Percentiles rank a stretch among this genome's conserved stretches.
phyloP scores from a whole-genome alignment of 2,797 vertebrate species.

The Myotis findleyi region DNA sequence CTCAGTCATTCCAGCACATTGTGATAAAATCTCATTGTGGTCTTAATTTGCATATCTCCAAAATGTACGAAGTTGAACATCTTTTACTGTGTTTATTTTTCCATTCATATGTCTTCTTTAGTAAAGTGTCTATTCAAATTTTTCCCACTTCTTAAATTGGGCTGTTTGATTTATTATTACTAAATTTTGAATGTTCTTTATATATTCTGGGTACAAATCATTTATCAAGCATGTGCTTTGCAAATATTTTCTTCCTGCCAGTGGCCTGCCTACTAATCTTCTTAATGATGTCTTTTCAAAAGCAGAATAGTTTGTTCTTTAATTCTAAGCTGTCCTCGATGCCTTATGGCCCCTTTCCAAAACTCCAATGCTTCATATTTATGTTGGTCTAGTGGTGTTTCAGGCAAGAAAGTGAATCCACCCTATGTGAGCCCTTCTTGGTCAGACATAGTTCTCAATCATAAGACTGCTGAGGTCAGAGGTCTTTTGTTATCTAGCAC shows the following conservation, averaged over 20 bases:
- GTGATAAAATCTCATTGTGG: background rate
- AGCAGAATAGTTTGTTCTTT: background rate
- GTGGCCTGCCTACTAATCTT: background rate
- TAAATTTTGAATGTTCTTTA: background rate
- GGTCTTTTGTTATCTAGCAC: background rate
- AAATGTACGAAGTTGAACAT: background rate
- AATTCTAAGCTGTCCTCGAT: background rate
- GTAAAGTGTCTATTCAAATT: background rate
- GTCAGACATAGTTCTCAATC: background rate
- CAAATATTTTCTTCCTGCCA: background rate
- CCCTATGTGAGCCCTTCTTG: background rate
- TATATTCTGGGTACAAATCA: background rate
- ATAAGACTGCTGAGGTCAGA: background rate
- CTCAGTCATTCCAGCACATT: background rate
- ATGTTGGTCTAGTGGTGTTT: background rate
- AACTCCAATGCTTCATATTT: background rate
- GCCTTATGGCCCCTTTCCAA: background rate
- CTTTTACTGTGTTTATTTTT: background rate
- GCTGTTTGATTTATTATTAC: background rate
- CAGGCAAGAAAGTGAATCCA: background rate
- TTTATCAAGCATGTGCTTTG: background rate
- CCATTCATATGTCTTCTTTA: background rate
- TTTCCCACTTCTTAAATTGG: background rate
- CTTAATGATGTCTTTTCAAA: background rate
- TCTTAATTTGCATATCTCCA: background rate